Percentiles rank a stretch among this genome's conserved stretches.
Conservation (phyloP, 1,140 invertebrate species). For the Temnothorax longispinosus region DNA sequence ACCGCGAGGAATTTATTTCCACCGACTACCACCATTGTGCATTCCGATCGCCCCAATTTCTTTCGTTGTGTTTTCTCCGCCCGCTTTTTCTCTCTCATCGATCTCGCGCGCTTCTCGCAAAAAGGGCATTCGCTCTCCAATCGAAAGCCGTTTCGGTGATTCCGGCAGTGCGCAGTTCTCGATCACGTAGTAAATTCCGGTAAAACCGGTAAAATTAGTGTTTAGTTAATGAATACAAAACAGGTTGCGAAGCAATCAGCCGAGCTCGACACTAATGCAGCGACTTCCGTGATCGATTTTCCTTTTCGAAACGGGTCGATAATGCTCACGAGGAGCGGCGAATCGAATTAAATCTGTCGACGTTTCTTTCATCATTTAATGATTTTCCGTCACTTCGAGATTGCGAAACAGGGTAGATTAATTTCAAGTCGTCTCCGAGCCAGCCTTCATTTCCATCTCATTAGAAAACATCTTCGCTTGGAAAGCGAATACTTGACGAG, state of each 20-base stretch:
- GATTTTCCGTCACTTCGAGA: background rate
- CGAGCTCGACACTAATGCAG: background rate
- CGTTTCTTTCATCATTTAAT: background rate
- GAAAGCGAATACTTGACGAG: background rate
- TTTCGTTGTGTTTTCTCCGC: slow-evolving; percentile 8
- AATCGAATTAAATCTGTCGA: slow-evolving; percentile 1
- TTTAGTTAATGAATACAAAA: slow-evolving; percentile 55
- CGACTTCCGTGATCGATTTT: background rate
- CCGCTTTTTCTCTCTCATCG: background rate
- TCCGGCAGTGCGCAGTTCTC: background rate
- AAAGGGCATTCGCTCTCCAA: background rate
- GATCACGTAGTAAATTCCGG: background rate
- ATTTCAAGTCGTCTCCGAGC: background rate
- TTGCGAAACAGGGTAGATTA: background rate
- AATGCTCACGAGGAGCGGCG: background rate
- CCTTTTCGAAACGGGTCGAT: background rate
- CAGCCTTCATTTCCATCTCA: slow-evolving; percentile 31
- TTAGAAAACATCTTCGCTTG: background rate
- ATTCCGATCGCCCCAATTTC: slow-evolving; percentile 49
- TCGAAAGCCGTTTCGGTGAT: slow-evolving; percentile 12
- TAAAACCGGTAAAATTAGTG: slow-evolving; percentile 26
- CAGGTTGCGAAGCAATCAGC: background rate
- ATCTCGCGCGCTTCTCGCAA: slow-evolving; percentile 11
- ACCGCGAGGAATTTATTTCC: slow-evolving; percentile 64
- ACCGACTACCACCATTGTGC: slow-evolving; percentile 30